Conservation (phyloP, 2,113 vertebrate species). For the Cryptomyrus ogoouensis region DNA sequence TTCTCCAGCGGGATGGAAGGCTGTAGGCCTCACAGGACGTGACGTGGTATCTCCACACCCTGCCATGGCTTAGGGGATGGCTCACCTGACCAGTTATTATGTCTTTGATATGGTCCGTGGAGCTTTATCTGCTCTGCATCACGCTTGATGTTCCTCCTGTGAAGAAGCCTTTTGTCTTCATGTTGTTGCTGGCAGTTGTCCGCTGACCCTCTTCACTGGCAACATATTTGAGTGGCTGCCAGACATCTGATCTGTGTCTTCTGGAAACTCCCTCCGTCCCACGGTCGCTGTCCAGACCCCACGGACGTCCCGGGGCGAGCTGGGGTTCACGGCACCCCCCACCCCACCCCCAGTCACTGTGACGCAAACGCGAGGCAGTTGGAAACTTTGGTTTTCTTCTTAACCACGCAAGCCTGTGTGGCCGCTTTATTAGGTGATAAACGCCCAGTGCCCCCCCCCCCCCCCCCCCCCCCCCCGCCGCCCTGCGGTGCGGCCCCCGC, state of each 20-base stretch:
- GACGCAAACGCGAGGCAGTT: slow-evolving; percentile 4
- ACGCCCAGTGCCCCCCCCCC: background rate
- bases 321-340: slow-evolving; percentile 1
- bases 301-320: background rate
- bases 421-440: background rate
- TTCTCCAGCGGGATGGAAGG: background rate
- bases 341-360: background rate
- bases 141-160: background rate
- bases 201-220: slow-evolving; percentile 6
- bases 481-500: no score
- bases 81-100: background rate
- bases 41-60: background rate
- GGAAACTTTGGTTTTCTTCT: slow-evolving; percentile 21
- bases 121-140: background rate
- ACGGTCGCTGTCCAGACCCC: background rate
- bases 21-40: background rate
- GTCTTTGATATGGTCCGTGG: background rate
- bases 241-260: slow-evolving; percentile 15
- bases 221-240: slow-evolving; percentile 20
- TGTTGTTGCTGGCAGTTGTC: slow-evolving; percentile 13
- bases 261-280: slow-evolving; percentile 23
- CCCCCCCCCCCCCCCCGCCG: no score
- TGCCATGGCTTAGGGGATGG: background rate
- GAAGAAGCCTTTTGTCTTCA: slow-evolving; percentile 17
- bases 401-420: background rate